Base-by-base conservation (phyloP, 2,113 vertebrate species). In the Rhinopomastus cyanomelas region DNA sequence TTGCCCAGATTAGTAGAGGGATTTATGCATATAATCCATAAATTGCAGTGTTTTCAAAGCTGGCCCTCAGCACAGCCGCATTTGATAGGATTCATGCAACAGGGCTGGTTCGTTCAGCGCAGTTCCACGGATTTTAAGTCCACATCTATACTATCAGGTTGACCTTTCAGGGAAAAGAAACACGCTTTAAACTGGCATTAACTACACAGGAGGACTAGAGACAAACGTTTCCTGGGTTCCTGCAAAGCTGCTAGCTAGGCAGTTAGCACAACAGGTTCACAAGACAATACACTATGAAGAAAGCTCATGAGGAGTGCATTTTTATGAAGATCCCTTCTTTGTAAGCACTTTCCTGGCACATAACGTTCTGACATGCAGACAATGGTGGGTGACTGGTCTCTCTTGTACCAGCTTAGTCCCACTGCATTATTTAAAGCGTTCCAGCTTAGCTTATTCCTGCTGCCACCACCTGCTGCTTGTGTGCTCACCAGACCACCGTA, bases 401-500 rank as follows among this genome's bases (percentile, higher is more conserved):
- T 73, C 32, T 60, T 60, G 68, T 3, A 76, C 23, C 25, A 71
- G 14, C n/a, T 21, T 48, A 82, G 62, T 34, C 12, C 10, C 27
- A 34, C 37, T 76, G 25, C 20, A 51, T 69, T 92, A 75, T 68
- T 87, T 57, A 65, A 92, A 73, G 49, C 14, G 23, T 67, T 90
- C 11, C 51, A 51, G 7, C 4, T 51, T 51, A 37, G 9, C 66
- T 87, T 66, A 32, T 59, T 62, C 48, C 60, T 90, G 34, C 23
- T 55, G 53, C 29, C 39, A 65, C 61, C 39, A 65, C 22, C 25
- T 61, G 39, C 27, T 87, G 57, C 49, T 84, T 42, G 52, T 57
- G 44, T 23, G 26, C 85, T 67, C 93, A 98, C 97, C 94, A 94
- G 48, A 32, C 39, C 85, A 56, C 81, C 19, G 2, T 52, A 87